Percentiles rank a stretch among this genome's conserved stretches.
Conservation (phyloP, 1,140 invertebrate species). For the Drosophila kanapiae region DNA sequence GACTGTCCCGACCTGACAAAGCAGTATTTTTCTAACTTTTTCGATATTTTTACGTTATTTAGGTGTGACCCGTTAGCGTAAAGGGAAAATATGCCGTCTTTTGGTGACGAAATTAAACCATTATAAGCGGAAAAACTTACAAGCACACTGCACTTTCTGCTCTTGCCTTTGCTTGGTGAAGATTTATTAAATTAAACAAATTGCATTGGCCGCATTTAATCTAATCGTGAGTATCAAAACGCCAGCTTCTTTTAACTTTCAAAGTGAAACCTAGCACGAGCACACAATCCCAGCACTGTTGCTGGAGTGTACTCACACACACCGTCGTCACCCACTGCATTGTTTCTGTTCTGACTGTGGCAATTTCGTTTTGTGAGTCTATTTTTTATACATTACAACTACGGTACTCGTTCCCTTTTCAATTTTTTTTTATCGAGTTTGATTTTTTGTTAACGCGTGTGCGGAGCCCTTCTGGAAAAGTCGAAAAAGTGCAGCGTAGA, state of each 20-base stretch:
- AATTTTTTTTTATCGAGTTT: background rate
- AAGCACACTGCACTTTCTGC: slow-evolving; percentile 7
- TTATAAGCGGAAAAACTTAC: background rate
- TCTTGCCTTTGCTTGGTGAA: slow-evolving; percentile 28
- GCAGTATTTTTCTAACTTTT: no score
- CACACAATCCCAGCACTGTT: background rate
- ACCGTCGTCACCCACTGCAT: slow-evolving; percentile 30
- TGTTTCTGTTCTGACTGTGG: slow-evolving; percentile 47
- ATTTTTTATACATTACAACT: slow-evolving; percentile 36
- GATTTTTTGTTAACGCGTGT: slow-evolving; percentile 1
- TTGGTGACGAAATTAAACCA: background rate
- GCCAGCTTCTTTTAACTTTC: slow-evolving; percentile 5
- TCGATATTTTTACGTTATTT: background rate
- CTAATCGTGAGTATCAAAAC: slow-evolving; percentile 57
- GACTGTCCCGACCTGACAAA: no score
- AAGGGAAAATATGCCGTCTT: no score
- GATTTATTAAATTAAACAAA: slow-evolving; percentile 45
- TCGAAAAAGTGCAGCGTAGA: slow-evolving; percentile 24
- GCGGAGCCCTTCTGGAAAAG: slow-evolving; percentile 3
- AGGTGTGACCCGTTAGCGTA: background rate
- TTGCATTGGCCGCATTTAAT: slow-evolving; percentile 67
- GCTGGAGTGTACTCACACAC: background rate
- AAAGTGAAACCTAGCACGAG: background rate
- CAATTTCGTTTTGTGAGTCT: slow-evolving; percentile 38
- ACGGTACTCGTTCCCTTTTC: slow-evolving; percentile 8